phyloP scores from a whole-genome alignment of 2,113 vertebrate genomes.

The Limnothrissa miodon region DNA sequence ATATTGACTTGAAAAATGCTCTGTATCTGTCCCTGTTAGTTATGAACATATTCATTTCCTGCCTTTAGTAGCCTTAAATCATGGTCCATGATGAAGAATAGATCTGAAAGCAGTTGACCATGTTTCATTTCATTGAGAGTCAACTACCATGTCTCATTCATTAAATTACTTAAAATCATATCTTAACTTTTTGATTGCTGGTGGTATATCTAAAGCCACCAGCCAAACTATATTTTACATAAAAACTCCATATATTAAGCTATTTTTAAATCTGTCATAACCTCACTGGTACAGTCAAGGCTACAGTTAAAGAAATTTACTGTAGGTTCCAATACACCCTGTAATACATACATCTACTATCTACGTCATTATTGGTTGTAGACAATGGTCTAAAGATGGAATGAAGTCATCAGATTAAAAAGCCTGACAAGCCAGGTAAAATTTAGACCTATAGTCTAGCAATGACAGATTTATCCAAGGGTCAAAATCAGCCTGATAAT shows the following conservation, averaged over 20 bases:
- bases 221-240: neutral
- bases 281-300: too few species aligned
- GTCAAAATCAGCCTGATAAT: too few species aligned
- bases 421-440: too few species aligned
- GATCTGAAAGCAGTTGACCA: constrained; percentile 35
- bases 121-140: constrained; percentile 44
- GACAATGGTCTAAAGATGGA: constrained; percentile 58
- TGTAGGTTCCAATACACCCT: too few species aligned
- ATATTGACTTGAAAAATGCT: constrained; percentile 52
- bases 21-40: constrained; percentile 43
- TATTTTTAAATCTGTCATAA: neutral
- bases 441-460: too few species aligned
- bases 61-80: constrained; percentile 45
- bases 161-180: constrained; percentile 31
- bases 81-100: constrained; percentile 43
- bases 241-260: neutral
- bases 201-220: neutral
- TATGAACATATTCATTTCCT: constrained; percentile 50
- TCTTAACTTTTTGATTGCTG: neutral
- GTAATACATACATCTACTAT: neutral
- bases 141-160: constrained; percentile 38
- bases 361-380: constrained; percentile 46
- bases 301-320: too few species aligned
- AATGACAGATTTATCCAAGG: too few species aligned
- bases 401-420: constrained; percentile 66